Base-by-base conservation (phyloP, 2,888 invertebrate genomes). In the Eustalomyia histrio region DNA sequence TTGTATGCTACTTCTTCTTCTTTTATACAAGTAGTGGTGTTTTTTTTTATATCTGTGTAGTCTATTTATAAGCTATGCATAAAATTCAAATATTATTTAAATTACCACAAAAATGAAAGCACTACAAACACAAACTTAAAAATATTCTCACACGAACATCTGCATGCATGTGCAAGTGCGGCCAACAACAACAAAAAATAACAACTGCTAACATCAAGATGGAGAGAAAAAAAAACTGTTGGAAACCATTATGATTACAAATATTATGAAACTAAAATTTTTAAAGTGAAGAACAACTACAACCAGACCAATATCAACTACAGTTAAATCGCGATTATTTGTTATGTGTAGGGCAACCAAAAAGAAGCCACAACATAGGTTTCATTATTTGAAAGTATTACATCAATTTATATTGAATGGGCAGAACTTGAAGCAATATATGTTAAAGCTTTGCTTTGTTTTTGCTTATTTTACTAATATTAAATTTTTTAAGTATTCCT, bases 41-140 rank as follows among this genome's bases (percentile, higher is more conserved):
- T n/a, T n/a, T n/a, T n/a, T n/a, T n/a, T n/a, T n/a, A n/a, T 24
- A 5, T 61, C 4, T 63, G 29, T 33, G 18, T 29, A 71, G 55
- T 75, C 61, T 68, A 61, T 65, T 71, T 69, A 63, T 52, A 69
- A 69, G 61, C 71, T 61, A 71, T 76, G 71, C 71, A 64, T 65
- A 65, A 71, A 63, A 76, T 76, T 71, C 71, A 71, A 76, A 58
- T 76, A 76, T 71, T 65, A 72, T 72, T 72, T 72, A 78, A 72
- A 78, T 67, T 60, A 67, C 64, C 71, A 67, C 65, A 78, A 61
- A 72, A 72, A 65, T 53, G 69, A 58, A 76, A 64, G 39, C 55
- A 76, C 14, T 52, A 47, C 75, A 61, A 61, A 61, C 4, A 33
- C 29, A 57, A 29, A 57, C 16, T 16, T 57, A 33, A 8, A 33